Conservation (phyloP, 2,888 invertebrate genomes). For the Lasioglossum pauxillum region DNA sequence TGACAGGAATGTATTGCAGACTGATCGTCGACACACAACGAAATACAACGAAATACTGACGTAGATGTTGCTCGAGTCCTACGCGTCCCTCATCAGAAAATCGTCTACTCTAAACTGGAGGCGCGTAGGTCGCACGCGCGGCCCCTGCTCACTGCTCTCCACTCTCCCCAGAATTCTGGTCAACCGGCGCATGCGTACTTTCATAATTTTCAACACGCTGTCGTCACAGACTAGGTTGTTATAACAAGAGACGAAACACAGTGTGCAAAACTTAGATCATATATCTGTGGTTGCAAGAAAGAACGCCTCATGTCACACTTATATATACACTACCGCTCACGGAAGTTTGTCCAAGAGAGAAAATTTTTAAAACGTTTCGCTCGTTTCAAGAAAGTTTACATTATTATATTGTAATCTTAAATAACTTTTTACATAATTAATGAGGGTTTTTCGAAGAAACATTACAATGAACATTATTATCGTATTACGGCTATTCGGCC, state of each 20-base stretch:
- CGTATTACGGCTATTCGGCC: too few species aligned
- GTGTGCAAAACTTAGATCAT: too few species aligned
- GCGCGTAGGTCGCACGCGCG: constrained; percentile 53
- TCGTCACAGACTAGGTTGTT: neutral
- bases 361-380: too few species aligned
- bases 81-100: constrained; percentile 42
- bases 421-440: too few species aligned
- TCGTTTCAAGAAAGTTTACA: too few species aligned
- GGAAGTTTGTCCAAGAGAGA: too few species aligned
- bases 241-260: neutral
- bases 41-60: constrained; percentile 29
- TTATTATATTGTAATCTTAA: too few species aligned
- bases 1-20: constrained; percentile 44
- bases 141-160: neutral
- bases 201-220: neutral
- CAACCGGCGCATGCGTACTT: constrained; percentile 18
- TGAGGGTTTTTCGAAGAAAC: too few species aligned
- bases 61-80: constrained; percentile 12
- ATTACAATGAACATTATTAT: too few species aligned
- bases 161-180: neutral
- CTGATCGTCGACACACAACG: constrained; percentile 35
- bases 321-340: too few species aligned
- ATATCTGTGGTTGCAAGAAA: too few species aligned
- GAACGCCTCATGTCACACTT: too few species aligned
- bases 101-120: constrained; percentile 37